phyloP scores from a whole-genome alignment of 2,888 invertebrate species.

The Pammene aurita region DNA sequence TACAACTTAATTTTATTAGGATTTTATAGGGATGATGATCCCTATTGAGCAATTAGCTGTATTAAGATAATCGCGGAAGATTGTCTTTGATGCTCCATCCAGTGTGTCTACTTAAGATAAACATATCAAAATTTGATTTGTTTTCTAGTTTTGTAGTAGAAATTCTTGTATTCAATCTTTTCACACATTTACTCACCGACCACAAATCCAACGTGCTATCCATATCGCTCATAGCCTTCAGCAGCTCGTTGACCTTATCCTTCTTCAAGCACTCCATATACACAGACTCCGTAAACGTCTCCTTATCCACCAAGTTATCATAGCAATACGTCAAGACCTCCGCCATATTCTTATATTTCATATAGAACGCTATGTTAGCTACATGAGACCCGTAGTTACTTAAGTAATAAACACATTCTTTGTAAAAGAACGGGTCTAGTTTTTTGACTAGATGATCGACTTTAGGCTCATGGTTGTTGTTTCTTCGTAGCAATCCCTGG shows the following conservation, averaged over 20 bases:
- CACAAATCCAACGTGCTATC: slow-evolving; percentile 87
- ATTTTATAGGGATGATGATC: too few relatives aligned
- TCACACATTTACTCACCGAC: slow-evolving; percentile 82
- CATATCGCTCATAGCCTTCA: slow-evolving; percentile 85
- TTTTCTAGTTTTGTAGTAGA: too few relatives aligned
- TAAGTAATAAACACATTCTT: slow-evolving; percentile 93
- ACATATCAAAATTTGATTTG: too few relatives aligned
- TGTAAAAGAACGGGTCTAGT: slow-evolving; percentile 84
- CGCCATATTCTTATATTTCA: slow-evolving; percentile 87
- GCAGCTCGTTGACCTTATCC: slow-evolving; percentile 84
- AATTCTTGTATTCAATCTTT: too few relatives aligned
- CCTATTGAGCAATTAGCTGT: too few relatives aligned
- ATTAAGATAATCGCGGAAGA: too few relatives aligned
- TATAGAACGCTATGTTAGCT: slow-evolving; percentile 89
- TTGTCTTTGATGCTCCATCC: too few relatives aligned
- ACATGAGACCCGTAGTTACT: slow-evolving; percentile 90
- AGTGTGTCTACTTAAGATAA: too few relatives aligned
- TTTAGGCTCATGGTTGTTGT: slow-evolving; percentile 70
- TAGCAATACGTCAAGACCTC: slow-evolving; percentile 88
- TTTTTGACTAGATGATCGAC: slow-evolving; percentile 63
- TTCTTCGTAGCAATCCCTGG: slow-evolving; percentile 73
- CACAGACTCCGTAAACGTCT: slow-evolving; percentile 88
- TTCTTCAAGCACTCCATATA: slow-evolving; percentile 87
- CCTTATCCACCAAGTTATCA: slow-evolving; percentile 86
- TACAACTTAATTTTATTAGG: too few relatives aligned